Evolutionary conservation across 2,888 invertebrate species (phyloP).

Genomic region (Schizaphis graminum): DNA sequence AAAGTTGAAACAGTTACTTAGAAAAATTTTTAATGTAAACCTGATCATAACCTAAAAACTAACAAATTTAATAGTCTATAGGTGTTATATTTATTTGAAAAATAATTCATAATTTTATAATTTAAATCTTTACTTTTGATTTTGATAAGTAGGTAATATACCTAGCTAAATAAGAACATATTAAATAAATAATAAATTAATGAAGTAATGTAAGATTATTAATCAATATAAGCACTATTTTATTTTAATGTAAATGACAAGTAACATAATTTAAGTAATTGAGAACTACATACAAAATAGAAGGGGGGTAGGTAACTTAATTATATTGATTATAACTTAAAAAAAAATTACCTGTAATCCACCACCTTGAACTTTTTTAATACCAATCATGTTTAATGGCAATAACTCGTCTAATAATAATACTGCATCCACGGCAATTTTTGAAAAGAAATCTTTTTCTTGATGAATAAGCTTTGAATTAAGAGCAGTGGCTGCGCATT

Average conservation of each 20-base stretch:
- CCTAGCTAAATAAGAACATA: neutral
- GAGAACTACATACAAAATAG: neutral
- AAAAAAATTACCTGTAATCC: conserved; percentile 71
- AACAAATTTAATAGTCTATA: neutral
- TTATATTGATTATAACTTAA: neutral
- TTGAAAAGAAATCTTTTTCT: conserved; percentile 95
- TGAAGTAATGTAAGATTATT: neutral
- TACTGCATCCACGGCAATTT: conserved; percentile 98
- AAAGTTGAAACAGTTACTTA: neutral
- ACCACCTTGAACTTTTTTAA: conserved; percentile 89
- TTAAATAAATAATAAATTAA: neutral
- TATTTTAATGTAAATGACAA: neutral
- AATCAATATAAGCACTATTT: neutral
- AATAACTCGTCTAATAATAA: conserved; percentile 88
- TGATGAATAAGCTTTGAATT: conserved; percentile 97
- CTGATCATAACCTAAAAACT: neutral
- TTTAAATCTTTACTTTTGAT: neutral
- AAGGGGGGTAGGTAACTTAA: neutral
- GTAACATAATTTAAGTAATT: neutral
- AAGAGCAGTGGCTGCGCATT: conserved; percentile 97
- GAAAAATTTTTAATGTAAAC: neutral
- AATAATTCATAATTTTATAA: neutral
- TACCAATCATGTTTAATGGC: conserved; percentile 98
- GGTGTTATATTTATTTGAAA: too few relatives aligned
- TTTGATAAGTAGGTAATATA: neutral